phyloP scores from a whole-genome alignment of 1,140 invertebrate species.

The Charaxes varanes region DNA sequence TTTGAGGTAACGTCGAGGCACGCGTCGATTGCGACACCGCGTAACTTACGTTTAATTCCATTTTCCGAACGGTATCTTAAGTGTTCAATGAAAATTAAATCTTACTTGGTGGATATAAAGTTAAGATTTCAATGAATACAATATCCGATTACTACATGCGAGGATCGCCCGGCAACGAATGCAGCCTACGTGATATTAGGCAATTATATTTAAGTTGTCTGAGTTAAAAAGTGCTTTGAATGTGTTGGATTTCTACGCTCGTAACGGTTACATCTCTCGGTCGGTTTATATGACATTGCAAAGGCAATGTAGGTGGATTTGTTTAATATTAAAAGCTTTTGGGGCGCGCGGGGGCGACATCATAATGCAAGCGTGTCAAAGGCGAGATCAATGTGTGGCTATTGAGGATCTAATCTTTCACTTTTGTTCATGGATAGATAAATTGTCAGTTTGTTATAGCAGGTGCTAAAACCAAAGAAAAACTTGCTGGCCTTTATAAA shows the following conservation, averaged over 20 bases:
- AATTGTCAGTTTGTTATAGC: too few relatives aligned
- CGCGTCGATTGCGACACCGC: constrained; percentile 56
- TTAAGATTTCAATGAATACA: constrained; percentile 19
- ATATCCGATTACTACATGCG: constrained; percentile 11
- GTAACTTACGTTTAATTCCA: constrained; percentile 31
- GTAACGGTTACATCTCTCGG: constrained; percentile 16
- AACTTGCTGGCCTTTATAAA: too few relatives aligned
- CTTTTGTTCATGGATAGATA: too few relatives aligned
- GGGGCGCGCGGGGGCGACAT: constrained; percentile 40
- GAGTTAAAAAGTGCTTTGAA: constrained; percentile 20
- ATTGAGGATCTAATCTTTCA: constrained; percentile 1
- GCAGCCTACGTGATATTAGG: constrained; percentile 55
- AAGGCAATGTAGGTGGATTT: constrained; percentile 46
- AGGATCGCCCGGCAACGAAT: constrained; percentile 30
- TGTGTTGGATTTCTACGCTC: constrained; percentile 7
- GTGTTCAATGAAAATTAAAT: constrained; percentile 15
- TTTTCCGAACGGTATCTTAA: constrained; percentile 40
- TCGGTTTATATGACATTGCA: constrained; percentile 41
- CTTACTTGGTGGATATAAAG: constrained; percentile 16
- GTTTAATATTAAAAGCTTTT: constrained; percentile 46
- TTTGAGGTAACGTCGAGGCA: constrained; percentile 37
- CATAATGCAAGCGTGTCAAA: constrained; percentile 51
- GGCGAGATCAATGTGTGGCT: constrained; percentile 21
- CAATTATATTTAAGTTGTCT: constrained; percentile 42
- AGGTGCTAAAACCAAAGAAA: too few relatives aligned